Percentiles rank a stretch among this genome's conserved stretches.
These are phyloP conservation scores for Macrophya annulata DNA, from an alignment of 2,888 invertebrate species.

Conservation along the genomic window DNA sequence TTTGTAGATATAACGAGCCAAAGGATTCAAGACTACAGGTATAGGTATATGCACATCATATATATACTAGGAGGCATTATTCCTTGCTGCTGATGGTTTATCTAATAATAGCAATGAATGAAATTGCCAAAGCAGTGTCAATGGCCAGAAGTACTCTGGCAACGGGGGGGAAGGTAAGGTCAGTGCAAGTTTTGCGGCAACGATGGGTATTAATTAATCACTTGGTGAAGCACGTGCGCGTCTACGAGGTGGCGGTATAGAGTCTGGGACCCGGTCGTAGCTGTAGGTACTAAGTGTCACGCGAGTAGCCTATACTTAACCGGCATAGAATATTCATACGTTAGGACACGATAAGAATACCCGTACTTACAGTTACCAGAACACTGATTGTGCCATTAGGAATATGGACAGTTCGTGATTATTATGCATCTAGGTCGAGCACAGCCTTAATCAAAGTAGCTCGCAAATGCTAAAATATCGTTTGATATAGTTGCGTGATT, in stretches of 20 bases:
- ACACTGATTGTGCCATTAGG: constrained; percentile 71
- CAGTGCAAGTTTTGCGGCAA: constrained; percentile 38
- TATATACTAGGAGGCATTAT: background rate
- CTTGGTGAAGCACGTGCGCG: constrained; percentile 66
- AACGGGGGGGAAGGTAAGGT: background rate
- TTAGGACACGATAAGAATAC: constrained; percentile 72
- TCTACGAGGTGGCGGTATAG: constrained; percentile 41
- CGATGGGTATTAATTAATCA: constrained; percentile 74
- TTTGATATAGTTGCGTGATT: constrained; percentile 64
- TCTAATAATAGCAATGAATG: constrained; percentile 15
- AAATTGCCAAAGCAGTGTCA: constrained; percentile 33
- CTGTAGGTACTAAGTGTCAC: constrained; percentile 62
- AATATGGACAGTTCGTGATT: constrained; percentile 61
- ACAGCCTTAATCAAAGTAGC: constrained; percentile 50
- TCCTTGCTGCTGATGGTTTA: constrained; percentile 2
- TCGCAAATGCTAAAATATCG: constrained; percentile 50
- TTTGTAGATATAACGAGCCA: constrained; percentile 38
- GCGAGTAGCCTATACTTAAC: constrained; percentile 71
- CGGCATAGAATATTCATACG: constrained; percentile 76
- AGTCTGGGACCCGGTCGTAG: background rate
- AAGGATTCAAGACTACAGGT: constrained; percentile 66
- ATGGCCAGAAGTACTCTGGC: background rate
- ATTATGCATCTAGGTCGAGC: constrained; percentile 56
- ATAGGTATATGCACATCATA: constrained; percentile 56
- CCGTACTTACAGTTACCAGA: constrained; percentile 66